Percentiles rank a stretch among this genome's conserved stretches.
Conservation (phyloP, 2,113 vertebrate species). For the Erinaceus europaeus region DNA sequence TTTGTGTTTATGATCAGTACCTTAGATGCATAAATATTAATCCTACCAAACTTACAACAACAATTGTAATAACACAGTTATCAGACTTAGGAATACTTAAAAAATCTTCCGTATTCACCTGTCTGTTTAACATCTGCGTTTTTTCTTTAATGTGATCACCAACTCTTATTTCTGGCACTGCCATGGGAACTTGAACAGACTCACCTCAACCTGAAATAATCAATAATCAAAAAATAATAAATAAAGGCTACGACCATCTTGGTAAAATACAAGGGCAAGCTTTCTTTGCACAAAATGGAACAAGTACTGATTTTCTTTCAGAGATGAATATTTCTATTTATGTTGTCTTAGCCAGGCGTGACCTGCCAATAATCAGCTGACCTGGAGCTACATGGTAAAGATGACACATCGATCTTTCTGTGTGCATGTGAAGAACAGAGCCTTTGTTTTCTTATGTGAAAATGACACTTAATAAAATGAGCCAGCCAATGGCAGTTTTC, state of each 20-base stretch:
- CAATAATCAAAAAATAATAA: too few species aligned
- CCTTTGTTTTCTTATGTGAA: constrained; percentile 26
- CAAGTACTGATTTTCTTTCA: constrained; percentile 35
- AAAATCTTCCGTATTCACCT: too few species aligned
- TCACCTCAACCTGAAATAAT: constrained; percentile 40
- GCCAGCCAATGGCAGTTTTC: constrained; percentile 28
- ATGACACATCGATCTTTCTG: neutral
- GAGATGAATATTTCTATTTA: constrained; percentile 55
- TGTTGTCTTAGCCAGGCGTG: constrained; percentile 34
- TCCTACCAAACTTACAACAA: too few species aligned
- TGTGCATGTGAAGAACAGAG: neutral
- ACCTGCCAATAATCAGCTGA: constrained; percentile 47
- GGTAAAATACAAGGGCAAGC: constrained; percentile 54
- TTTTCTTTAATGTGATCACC: constrained; percentile 33
- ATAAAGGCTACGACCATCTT: constrained; percentile 35
- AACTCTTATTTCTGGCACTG: constrained; percentile 46
- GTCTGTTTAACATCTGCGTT: constrained; percentile 13
- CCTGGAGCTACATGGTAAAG: constrained; percentile 25
- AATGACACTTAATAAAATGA: constrained; percentile 50
- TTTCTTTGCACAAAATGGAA: constrained; percentile 44
- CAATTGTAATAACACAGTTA: too few species aligned
- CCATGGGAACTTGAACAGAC: constrained; percentile 48
- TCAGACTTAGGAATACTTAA: too few species aligned
- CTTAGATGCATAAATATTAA: too few species aligned
- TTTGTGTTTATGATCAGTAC: too few species aligned